Conservation (phyloP, 2,113 vertebrate genomes). For the Tragelaphus scriptus region DNA sequence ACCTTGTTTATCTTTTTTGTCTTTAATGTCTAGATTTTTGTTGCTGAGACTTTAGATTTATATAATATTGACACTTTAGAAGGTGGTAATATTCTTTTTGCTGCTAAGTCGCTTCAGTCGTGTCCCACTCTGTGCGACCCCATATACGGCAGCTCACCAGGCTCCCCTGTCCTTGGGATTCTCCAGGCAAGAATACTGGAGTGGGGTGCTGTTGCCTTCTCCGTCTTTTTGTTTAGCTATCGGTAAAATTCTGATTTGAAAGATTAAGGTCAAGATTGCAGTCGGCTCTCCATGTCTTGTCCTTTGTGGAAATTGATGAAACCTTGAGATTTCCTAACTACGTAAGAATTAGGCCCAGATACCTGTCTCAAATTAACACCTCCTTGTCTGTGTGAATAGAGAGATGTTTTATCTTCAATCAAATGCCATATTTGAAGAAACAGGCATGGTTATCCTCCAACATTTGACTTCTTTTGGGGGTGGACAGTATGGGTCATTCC, state of each 20-base stretch:
- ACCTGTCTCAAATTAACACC: neutral
- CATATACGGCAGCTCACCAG: too few relatives aligned
- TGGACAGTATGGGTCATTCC: neutral
- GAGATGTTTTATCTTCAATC: neutral
- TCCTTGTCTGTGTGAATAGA: neutral
- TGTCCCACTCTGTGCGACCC: too few relatives aligned
- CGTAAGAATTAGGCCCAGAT: neutral
- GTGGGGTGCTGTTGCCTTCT: too few relatives aligned
- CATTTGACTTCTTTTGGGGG: neutral
- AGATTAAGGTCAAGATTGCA: neutral
- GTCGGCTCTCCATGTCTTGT: neutral
- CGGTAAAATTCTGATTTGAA: slow-evolving; percentile 13
- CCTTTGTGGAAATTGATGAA: neutral
- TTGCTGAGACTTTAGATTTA: neutral
- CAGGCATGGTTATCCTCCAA: neutral
- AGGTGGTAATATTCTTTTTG: neutral
- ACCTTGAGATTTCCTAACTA: neutral
- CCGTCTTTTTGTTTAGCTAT: neutral
- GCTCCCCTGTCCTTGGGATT: too few relatives aligned
- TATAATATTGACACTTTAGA: neutral
- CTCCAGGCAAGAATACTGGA: too few relatives aligned
- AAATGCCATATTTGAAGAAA: neutral
- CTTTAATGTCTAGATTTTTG: neutral
- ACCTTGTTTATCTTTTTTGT: neutral
- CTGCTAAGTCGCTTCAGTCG: too few relatives aligned